Percentiles rank a stretch among this genome's conserved stretches.
phyloP scores from a whole-genome alignment of 2,888 invertebrate species.

The Fragum fragum region DNA sequence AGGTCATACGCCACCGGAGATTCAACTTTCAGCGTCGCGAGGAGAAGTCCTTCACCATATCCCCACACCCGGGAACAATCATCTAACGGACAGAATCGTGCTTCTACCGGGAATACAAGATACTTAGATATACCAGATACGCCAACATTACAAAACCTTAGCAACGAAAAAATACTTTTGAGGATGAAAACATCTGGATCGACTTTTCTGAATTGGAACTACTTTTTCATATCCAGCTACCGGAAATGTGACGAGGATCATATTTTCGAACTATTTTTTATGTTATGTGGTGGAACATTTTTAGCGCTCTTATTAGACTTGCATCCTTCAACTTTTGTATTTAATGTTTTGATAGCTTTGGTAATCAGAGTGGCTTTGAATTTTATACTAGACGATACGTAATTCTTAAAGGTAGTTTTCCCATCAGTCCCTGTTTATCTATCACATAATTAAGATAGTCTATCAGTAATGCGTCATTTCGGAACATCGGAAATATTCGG shows the following conservation, averaged over 20 bases:
- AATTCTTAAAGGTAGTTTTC: neutral
- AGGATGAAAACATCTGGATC: slow-evolving; percentile 31
- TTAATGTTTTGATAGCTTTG: slow-evolving; percentile 50
- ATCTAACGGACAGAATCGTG: slow-evolving; percentile 6
- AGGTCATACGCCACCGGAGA: slow-evolving; percentile 63
- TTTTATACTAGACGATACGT: slow-evolving; percentile 31
- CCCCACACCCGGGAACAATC: slow-evolving; percentile 33
- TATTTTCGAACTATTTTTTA: slow-evolving; percentile 47
- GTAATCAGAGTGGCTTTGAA: slow-evolving; percentile 39
- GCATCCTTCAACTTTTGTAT: slow-evolving; percentile 45
- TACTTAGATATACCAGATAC: slow-evolving; percentile 21
- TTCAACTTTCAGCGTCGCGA: slow-evolving; percentile 57
- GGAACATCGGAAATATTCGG: too few species aligned
- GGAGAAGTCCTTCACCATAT: slow-evolving; percentile 52
- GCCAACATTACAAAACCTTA: slow-evolving; percentile 47
- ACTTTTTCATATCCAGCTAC: slow-evolving; percentile 19
- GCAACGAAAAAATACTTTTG: slow-evolving; percentile 51
- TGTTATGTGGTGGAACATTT: slow-evolving; percentile 57
- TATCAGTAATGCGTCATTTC: too few species aligned
- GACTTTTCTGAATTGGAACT: neutral
- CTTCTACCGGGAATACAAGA: slow-evolving; percentile 1
- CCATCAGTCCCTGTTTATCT: too few species aligned
- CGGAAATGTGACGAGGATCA: slow-evolving; percentile 38
- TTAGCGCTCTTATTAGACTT: slow-evolving; percentile 57
- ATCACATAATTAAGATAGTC: too few species aligned